Conservation (phyloP, 1,140 invertebrate species). For the Archivesica marissinica region DNA sequence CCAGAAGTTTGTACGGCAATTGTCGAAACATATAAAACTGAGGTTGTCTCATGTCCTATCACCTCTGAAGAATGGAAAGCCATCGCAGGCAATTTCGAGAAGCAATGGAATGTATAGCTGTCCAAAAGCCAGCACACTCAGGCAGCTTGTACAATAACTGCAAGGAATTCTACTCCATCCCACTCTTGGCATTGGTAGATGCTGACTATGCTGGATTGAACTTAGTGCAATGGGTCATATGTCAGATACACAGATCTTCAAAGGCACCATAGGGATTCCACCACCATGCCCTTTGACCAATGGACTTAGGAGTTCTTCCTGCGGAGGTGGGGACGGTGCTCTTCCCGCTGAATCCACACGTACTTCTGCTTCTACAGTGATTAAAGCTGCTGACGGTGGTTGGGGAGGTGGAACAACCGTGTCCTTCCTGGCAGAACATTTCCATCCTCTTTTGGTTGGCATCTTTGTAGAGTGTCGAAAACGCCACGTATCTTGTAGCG, state of each 20-base stretch:
- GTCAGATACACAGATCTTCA: constrained; percentile 11
- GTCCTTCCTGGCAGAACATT: no score
- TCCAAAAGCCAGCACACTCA: constrained; percentile 5
- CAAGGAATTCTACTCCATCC: neutral
- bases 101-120: constrained; percentile 11
- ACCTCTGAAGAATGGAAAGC: neutral
- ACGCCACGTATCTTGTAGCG: no score
- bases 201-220: no score
- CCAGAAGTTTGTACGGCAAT: no score
- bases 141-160: constrained; percentile 8
- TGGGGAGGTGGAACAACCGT: no score
- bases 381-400: no score
- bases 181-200: neutral
- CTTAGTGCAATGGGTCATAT: neutral
- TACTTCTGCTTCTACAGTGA: neutral
- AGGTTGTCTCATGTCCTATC: neutral
- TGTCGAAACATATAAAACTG: neutral
- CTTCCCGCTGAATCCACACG: no score
- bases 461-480: no score
- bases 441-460: no score
- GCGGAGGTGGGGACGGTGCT: no score
- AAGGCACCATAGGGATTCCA: constrained; percentile 65
- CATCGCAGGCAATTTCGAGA: neutral
- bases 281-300: constrained; percentile 31
- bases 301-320: no score